A percentile compares a stretch with the other conserved stretches of the same genome.
These are phyloP conservation scores for Alloplasta piceator DNA, from an alignment of 2,888 invertebrate species.

Conservation along the genomic window DNA sequence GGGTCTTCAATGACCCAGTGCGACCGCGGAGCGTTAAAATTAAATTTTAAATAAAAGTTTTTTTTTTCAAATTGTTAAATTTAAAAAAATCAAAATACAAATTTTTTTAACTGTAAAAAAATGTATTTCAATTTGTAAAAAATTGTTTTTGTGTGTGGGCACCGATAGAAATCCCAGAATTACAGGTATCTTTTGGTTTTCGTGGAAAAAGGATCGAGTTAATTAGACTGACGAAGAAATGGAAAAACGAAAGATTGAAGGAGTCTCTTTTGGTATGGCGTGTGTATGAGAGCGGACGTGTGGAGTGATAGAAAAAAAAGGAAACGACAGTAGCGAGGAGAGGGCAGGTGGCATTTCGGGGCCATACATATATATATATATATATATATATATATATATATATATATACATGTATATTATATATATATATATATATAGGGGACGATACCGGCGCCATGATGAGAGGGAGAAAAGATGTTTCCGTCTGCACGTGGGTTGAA, in stretches of 20 bases:
- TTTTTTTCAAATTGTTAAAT: too few species aligned
- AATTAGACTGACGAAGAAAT: slow-evolving; percentile 42
- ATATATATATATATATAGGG: not conserved
- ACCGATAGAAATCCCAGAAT: too few species aligned
- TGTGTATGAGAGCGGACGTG: not conserved
- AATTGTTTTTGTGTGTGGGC: too few species aligned
- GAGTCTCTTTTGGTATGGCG: slow-evolving; percentile 6
- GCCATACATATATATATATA: not conserved
- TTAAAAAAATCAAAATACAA: too few species aligned
- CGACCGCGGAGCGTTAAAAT: too few species aligned
- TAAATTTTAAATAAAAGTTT: too few species aligned
- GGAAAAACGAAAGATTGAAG: not conserved
- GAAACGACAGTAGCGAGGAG: slow-evolving; percentile 28
- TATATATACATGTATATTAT: not conserved
- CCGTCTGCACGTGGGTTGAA: slow-evolving; percentile 67
- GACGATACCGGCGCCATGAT: slow-evolving; percentile 59
- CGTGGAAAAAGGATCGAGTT: slow-evolving; percentile 45
- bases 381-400: not conserved
- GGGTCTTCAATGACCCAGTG: too few species aligned
- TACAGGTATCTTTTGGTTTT: not conserved
- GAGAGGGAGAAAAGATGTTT: slow-evolving; percentile 63
- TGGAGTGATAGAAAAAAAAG: slow-evolving; percentile 30
- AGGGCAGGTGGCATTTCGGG: slow-evolving; percentile 49
- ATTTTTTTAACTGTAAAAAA: too few species aligned
- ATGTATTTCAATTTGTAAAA: too few species aligned